phyloP scores from a whole-genome alignment of 2,797 vertebrate species.

The Phyllotis vaccarum region DNA sequence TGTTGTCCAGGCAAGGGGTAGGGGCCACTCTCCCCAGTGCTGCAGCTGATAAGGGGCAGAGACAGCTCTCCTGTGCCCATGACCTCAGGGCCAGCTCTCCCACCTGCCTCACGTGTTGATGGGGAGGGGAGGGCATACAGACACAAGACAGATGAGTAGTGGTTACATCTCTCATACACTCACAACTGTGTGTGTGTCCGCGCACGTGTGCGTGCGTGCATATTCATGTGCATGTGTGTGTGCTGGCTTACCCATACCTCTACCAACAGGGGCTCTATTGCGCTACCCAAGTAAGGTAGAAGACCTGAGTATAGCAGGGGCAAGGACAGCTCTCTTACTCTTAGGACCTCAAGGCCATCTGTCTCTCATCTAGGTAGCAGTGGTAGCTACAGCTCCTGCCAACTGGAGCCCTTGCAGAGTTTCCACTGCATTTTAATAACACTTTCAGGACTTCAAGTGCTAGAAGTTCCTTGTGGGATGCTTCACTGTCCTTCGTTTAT shows the following conservation, averaged over 20 bases:
- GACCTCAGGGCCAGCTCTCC: background rate
- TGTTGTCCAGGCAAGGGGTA: background rate
- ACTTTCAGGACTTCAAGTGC: background rate
- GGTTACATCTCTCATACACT: background rate
- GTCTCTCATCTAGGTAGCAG: background rate
- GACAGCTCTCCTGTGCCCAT: background rate
- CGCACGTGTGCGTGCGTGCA: too few relatives aligned
- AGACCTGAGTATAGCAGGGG: background rate
- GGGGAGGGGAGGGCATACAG: background rate
- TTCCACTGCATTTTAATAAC: background rate
- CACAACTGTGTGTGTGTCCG: background rate
- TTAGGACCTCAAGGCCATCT: background rate
- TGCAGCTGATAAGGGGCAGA: background rate
- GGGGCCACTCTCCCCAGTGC: background rate
- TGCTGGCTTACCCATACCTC: background rate
- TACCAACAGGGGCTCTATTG: background rate
- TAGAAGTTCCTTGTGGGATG: background rate
- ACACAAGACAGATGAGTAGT: background rate
- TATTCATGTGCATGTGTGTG: too few relatives aligned
- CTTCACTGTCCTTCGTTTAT: conserved; percentile 9
- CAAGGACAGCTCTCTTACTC: background rate
- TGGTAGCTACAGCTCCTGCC: background rate
- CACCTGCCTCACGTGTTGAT: background rate
- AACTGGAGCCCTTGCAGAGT: background rate
- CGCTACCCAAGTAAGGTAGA: background rate